phyloP scores from a whole-genome alignment of 2,797 vertebrate genomes.

The Pseudochirops cupreus region DNA sequence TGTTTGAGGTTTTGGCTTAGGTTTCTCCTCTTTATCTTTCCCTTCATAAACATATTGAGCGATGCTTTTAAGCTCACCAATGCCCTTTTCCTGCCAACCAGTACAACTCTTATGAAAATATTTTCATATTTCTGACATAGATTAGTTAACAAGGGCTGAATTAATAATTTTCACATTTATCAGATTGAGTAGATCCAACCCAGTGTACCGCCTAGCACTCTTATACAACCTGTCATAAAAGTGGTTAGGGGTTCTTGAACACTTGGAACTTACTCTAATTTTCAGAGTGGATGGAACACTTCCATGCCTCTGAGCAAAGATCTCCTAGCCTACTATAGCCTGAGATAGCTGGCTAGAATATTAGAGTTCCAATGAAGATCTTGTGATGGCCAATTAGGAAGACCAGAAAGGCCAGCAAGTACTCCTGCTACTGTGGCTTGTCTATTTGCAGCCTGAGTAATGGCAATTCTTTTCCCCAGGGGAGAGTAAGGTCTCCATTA shows the following conservation, averaged over 20 bases:
- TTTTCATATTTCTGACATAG: neutral
- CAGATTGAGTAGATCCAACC: neutral
- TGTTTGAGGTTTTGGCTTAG: slow-evolving; percentile 6
- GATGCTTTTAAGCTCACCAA: neutral
- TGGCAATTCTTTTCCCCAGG: too few species aligned
- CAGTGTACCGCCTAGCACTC: neutral
- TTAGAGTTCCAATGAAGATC: too few species aligned
- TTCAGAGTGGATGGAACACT: too few species aligned
- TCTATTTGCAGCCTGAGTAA: too few species aligned
- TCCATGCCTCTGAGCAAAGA: too few species aligned
- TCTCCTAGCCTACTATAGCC: too few species aligned
- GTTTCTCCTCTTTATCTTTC: neutral
- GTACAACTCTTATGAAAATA: neutral
- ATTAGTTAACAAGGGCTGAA: neutral
- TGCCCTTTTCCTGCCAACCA: neutral
- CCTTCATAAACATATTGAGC: neutral
- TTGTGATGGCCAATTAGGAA: too few species aligned
- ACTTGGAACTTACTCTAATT: too few species aligned
- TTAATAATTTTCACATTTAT: neutral
- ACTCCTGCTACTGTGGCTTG: too few species aligned
- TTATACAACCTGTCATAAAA: neutral
- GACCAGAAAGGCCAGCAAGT: too few species aligned
- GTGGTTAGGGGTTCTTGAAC: neutral
- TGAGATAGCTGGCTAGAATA: too few species aligned
- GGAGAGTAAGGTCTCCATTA: neutral